Evolutionary conservation across 2,888 invertebrate species (phyloP).

Genomic region (Caenorhabditis imperialis): DNA sequence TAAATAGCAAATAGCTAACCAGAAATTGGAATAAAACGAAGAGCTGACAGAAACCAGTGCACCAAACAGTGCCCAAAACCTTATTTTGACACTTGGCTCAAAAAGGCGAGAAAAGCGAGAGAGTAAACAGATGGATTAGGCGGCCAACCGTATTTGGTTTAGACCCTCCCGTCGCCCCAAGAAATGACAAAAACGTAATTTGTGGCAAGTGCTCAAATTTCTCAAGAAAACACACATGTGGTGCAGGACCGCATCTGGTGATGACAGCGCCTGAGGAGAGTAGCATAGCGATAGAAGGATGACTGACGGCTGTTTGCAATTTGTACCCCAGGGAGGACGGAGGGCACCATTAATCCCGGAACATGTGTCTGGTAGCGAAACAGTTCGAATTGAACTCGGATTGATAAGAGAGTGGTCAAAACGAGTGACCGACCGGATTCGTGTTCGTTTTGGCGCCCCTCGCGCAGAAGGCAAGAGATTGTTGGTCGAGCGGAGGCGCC

Average conservation of each 20-base stretch:
- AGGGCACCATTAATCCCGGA: slow-evolving; percentile 26
- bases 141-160: slow-evolving; percentile 43
- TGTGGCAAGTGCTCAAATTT: too few relatives aligned
- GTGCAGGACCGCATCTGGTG: slow-evolving; percentile 24
- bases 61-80: too few relatives aligned
- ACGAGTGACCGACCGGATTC: slow-evolving; percentile 41
- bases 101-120: slow-evolving; percentile 25
- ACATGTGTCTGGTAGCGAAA: slow-evolving; percentile 10
- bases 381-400: slow-evolving; percentile 1
- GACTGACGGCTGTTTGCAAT: slow-evolving; percentile 45
- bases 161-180: too few relatives aligned
- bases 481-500: slow-evolving; percentile 3
- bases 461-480: slow-evolving; percentile 5
- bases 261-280: slow-evolving; percentile 33
- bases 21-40: too few relatives aligned
- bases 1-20: too few relatives aligned
- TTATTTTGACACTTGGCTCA: slow-evolving; percentile 24
- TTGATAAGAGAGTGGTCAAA: slow-evolving; percentile 27
- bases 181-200: too few relatives aligned
- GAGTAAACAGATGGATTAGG: slow-evolving; percentile 23
- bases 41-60: too few relatives aligned
- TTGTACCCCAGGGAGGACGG: slow-evolving; percentile 38
- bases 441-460: slow-evolving; percentile 21
- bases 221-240: too few relatives aligned
- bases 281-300: neutral